Percentiles rank a stretch among this genome's conserved stretches.
phyloP scores from a whole-genome alignment of 1,140 invertebrate genomes.

The Neelides sp. region DNA sequence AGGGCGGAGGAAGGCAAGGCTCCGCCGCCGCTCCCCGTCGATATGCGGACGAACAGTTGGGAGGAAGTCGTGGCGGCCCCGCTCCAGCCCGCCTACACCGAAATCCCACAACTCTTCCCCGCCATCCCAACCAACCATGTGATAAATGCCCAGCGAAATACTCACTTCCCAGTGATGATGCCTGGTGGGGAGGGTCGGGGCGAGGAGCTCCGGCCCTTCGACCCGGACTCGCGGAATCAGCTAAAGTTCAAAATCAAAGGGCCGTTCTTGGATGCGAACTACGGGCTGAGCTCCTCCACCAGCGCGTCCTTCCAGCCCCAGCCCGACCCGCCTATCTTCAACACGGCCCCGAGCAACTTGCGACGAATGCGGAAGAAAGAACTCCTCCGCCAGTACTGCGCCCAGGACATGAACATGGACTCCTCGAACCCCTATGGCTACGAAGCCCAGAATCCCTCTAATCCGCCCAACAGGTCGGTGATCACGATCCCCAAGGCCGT shows the following conservation, averaged over 20 bases:
- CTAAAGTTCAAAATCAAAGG: conserved; percentile 83
- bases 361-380: conserved; percentile 80
- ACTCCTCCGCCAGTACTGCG: conserved; percentile 66
- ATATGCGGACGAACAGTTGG: conserved; percentile 69
- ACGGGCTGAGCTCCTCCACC: conserved; percentile 42
- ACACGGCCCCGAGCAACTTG: conserved; percentile 43
- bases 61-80: conserved; percentile 31
- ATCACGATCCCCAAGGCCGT: conserved; percentile 76
- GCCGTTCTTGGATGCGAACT: conserved; percentile 64
- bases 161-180: conserved; percentile 2
- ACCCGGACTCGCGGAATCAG: conserved; percentile 54
- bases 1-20: conserved; percentile 38
- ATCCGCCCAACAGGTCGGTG: conserved; percentile 52
- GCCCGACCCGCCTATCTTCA: conserved; percentile 36
- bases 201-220: conserved; percentile 6
- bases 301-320: conserved; percentile 32
- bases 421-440: conserved; percentile 34
- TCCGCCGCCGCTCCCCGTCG: conserved; percentile 64
- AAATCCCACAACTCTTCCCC: conserved; percentile 35
- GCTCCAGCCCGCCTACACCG: too few relatives aligned
- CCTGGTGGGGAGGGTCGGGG: background rate
- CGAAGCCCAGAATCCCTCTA: conserved; percentile 38
- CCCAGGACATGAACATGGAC: conserved; percentile 71
- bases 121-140: conserved; percentile 39
- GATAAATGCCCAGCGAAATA: conserved; percentile 12